Base-by-base conservation (phyloP, 2,113 vertebrate species). In the Pitta sordida region DNA sequence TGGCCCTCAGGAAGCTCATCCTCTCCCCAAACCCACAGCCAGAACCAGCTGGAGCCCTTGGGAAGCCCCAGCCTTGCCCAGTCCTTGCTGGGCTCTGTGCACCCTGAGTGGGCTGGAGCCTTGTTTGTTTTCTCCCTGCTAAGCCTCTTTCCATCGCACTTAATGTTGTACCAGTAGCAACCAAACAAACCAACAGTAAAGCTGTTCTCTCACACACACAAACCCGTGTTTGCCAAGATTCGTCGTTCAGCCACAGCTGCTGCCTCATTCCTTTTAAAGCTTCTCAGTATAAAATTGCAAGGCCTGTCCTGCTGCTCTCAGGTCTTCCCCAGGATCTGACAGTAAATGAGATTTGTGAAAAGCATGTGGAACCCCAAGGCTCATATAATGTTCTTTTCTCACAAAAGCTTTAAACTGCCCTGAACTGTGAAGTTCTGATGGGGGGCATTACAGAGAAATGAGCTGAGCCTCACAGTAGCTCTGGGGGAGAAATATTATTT, bases 371-470 rank as follows among this genome's bases (percentile, higher is more conserved):
- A 67, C 43, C 55, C 43, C 59, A 73, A 53, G 65, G 41, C 29
- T 83, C 75, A 30, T 20, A 34, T 68, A 58, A 67, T 69, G 52
- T 80, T 83, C 34, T 85, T 81, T 91, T 55, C 46, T 77, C 59
- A 69, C 59, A 62, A n/a, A 92, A 94, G 87, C 51, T 83, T 68
- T 73, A 74, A 83, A 76, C 67, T 69, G 48, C 59, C 77, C 65
- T 55, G 58, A 95, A 70, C 89, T 92, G 43, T 74, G 82, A 67
- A 90, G 87, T 92, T 91, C 63, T 91, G 74, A 48, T 83, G 68
- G 51, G n/a, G 24, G 41, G 7, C 48, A 85, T 94, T 90, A 77
- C 32, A 67, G 52, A 83, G 51, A 80, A 77, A 63, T 41, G 19
- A 94, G 52, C 60, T 70, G 51, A 86, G n/a, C 85, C 55, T 92